Evolutionary conservation across 2,113 vertebrate species (phyloP).

Genomic region (Miniopterus natalensis): DNA sequence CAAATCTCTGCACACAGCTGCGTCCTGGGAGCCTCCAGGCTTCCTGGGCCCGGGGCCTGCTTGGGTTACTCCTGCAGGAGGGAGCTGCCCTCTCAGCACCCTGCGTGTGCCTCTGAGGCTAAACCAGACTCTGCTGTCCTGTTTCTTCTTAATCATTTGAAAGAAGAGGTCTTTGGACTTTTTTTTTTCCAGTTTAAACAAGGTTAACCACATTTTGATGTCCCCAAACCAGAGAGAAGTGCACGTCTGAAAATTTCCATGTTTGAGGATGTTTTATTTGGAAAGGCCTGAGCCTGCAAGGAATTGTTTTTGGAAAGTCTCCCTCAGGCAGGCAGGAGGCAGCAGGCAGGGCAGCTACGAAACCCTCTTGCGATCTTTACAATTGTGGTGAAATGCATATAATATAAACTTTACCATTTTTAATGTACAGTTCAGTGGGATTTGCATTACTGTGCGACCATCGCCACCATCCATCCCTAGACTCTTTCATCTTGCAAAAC

Average conservation of each 20-base stretch:
- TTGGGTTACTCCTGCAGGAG: neutral
- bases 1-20: neutral
- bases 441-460: neutral
- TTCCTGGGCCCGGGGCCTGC: neutral
- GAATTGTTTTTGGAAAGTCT: neutral
- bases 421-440: neutral
- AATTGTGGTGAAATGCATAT: neutral
- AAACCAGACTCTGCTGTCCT: neutral
- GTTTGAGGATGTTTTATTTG: conserved; percentile 43
- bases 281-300: neutral
- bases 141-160: neutral
- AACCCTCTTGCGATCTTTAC: neutral
- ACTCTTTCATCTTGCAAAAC: neutral
- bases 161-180: neutral
- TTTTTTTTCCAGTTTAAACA: neutral
- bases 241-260: neutral
- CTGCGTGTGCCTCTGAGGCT: neutral
- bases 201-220: neutral
- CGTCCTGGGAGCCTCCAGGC: neutral
- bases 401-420: neutral
- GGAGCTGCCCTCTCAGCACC: neutral
- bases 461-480: neutral
- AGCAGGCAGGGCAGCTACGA: neutral
- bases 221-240: neutral
- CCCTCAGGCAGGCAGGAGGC: neutral